These are phyloP conservation scores for Taenioides sp. DNA, from an alignment of 2,797 vertebrate genomes.

Conservation along the genomic window DNA sequence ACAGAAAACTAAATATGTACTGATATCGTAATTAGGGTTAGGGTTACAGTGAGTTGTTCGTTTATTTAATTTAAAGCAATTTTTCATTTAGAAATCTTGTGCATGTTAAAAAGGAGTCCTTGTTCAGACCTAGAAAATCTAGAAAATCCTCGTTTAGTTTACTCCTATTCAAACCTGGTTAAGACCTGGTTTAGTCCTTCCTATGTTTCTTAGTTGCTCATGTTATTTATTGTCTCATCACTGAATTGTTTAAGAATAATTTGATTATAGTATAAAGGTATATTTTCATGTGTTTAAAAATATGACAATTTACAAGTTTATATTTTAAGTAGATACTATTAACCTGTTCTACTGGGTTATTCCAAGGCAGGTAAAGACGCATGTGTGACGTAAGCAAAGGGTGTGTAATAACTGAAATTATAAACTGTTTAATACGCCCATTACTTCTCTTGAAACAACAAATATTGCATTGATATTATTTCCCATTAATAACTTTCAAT, in stretches of 20 bases:
- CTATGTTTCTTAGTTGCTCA: too few species aligned
- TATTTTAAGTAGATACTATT: neutral
- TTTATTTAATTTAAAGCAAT: neutral
- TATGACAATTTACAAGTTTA: too few species aligned
- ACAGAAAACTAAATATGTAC: neutral
- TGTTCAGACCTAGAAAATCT: neutral
- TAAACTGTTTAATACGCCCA: neutral
- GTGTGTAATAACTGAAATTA: neutral
- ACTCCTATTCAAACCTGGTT: too few species aligned
- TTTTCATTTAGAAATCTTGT: neutral
- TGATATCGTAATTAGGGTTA: too few species aligned
- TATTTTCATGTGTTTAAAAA: too few species aligned
- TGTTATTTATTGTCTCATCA: too few species aligned
- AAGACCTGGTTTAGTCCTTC: too few species aligned
- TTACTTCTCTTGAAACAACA: neutral
- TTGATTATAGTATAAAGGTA: too few species aligned
- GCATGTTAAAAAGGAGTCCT: neutral
- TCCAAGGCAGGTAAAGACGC: neutral
- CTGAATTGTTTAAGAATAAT: too few species aligned
- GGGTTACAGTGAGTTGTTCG: too few species aligned
- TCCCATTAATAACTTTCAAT: neutral
- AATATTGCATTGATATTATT: neutral
- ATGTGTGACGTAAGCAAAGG: neutral
- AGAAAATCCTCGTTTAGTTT: too few species aligned
- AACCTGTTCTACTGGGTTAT: neutral